Conservation (phyloP, 2,113 vertebrate species). For the Ahaetulla prasina region DNA sequence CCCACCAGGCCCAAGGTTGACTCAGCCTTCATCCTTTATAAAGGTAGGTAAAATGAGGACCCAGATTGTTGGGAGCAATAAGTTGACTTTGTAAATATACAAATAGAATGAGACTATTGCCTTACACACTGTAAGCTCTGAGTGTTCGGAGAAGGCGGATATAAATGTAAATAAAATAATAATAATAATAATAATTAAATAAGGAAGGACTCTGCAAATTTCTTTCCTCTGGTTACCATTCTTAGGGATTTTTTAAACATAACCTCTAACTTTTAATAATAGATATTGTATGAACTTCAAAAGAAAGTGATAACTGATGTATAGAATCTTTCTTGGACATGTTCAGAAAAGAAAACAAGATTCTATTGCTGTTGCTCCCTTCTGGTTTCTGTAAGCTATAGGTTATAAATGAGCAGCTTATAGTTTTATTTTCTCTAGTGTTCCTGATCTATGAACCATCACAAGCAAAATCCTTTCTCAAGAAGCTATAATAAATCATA, state of each 20-base stretch:
- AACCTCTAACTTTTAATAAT: background rate
- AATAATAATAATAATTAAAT: background rate
- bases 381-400: background rate
- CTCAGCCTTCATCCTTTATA: too few species aligned
- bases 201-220: background rate
- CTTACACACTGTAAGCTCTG: too few species aligned
- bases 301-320: background rate
- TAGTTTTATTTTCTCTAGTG: slow-evolving; percentile 29
- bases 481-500: slow-evolving; percentile 35
- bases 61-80: too few species aligned
- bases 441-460: slow-evolving; percentile 27
- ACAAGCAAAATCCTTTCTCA: slow-evolving; percentile 25
- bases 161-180: too few species aligned
- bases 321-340: slow-evolving; percentile 1
- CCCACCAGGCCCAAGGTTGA: too few species aligned
- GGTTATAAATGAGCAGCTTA: slow-evolving; percentile 14
- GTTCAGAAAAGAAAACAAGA: background rate
- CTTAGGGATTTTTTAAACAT: background rate
- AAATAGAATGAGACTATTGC: too few species aligned
- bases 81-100: too few species aligned
- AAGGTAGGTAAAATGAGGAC: too few species aligned
- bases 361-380: background rate
- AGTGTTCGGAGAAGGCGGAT: too few species aligned
- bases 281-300: background rate
- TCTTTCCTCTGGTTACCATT: background rate